Conservation (phyloP, 2,113 vertebrate genomes). For the Cyprinodon brontotheroides region DNA sequence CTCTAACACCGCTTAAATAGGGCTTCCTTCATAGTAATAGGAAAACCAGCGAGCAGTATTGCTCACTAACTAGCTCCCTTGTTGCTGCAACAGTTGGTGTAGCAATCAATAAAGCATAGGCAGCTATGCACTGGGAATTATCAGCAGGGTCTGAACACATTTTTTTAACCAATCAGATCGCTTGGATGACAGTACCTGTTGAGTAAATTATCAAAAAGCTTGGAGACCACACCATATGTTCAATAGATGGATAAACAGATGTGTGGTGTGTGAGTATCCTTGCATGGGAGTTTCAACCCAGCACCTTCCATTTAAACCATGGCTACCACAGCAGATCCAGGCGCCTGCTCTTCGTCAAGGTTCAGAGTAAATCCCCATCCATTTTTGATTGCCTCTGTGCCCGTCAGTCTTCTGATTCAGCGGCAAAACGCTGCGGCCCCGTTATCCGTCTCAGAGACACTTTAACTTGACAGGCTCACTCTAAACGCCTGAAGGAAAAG, state of each 20-base stretch:
- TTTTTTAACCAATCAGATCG: slow-evolving; percentile 55
- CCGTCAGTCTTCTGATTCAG: slow-evolving; percentile 55
- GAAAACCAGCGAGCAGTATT: slow-evolving; percentile 7
- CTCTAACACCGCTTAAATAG: slow-evolving; percentile 17
- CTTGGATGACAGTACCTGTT: slow-evolving; percentile 57
- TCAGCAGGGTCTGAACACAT: slow-evolving; percentile 34
- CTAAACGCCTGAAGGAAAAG: slow-evolving; percentile 47
- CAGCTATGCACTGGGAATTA: slow-evolving; percentile 53
- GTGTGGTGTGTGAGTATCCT: slow-evolving; percentile 18
- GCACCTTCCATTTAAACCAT: slow-evolving; percentile 10
- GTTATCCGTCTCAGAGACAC: slow-evolving; percentile 49
- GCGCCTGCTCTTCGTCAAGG: slow-evolving; percentile 20
- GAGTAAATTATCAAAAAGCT: slow-evolving; percentile 56
- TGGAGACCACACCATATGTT: slow-evolving; percentile 47
- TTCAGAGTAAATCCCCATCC: slow-evolving; percentile 34
- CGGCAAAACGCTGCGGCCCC: slow-evolving; percentile 28
- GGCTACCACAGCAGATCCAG: slow-evolving; percentile 14
- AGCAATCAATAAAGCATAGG: slow-evolving; percentile 66
- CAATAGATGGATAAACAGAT: neutral
- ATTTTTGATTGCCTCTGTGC: slow-evolving; percentile 53
- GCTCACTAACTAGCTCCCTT: slow-evolving; percentile 74
- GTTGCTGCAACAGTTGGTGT: slow-evolving; percentile 62
- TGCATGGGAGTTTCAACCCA: slow-evolving; percentile 14
- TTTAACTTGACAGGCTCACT: slow-evolving; percentile 56
- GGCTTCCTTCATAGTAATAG: slow-evolving; percentile 31